These are phyloP conservation scores for Vicugna pacos DNA, from an alignment of 2,113 vertebrate genomes.

Conservation along the genomic window DNA sequence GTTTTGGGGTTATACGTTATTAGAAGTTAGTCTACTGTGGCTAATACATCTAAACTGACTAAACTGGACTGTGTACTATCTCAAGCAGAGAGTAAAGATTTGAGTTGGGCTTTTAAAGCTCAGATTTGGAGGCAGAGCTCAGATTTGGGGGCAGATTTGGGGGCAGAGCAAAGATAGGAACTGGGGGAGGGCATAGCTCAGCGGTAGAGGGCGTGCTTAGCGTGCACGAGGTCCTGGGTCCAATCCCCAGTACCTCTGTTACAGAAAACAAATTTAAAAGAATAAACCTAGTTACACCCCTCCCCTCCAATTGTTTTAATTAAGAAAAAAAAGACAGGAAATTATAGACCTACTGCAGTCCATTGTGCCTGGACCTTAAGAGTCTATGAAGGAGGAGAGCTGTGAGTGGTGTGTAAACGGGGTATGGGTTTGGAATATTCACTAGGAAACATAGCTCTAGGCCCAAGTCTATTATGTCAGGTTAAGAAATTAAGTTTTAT, in stretches of 20 bases:
- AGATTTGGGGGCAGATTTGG: not conserved
- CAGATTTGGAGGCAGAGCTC: not conserved
- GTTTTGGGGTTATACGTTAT: not conserved
- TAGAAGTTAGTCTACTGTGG: not conserved
- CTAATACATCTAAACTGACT: not conserved
- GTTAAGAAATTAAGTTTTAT: conserved; percentile 11
- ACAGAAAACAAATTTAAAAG: too few species aligned
- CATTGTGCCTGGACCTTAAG: not conserved
- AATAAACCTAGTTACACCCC: too few species aligned
- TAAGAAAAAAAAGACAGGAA: not conserved
- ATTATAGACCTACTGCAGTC: not conserved
- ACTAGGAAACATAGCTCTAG: not conserved
- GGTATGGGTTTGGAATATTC: not conserved
- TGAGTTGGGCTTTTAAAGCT: conserved; percentile 15
- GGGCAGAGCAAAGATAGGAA: not conserved
- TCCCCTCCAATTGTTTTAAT: too few species aligned
- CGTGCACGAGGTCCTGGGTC: too few species aligned
- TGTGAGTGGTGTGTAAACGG: not conserved
- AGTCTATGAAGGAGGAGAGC: not conserved
- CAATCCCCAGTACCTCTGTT: too few species aligned
- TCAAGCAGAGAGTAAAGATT: not conserved
- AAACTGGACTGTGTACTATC: not conserved
- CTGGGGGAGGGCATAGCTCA: too few species aligned
- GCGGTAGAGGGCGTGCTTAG: too few species aligned
- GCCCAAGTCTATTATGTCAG: not conserved